These are phyloP conservation scores for Trachelus troglodyta DNA, from an alignment of 2,888 invertebrate species.

Conservation along the genomic window DNA sequence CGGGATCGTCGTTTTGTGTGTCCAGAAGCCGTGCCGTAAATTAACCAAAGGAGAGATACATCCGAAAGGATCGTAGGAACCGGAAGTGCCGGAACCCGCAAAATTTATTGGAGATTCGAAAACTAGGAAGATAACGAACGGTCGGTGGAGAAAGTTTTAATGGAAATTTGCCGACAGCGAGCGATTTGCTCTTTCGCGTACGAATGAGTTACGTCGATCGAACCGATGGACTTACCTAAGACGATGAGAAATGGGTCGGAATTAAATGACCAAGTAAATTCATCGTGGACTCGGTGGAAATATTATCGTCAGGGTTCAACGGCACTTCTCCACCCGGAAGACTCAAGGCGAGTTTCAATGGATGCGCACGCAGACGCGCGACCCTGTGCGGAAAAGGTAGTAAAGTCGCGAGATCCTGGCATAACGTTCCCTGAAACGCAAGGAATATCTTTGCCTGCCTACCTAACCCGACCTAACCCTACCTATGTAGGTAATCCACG, in stretches of 20 bases:
- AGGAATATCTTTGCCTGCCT: not conserved
- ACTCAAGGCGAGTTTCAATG: not conserved
- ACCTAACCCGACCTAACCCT: too few relatives aligned
- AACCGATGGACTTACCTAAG: not conserved
- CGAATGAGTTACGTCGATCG: not conserved
- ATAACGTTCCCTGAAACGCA: constrained; percentile 26
- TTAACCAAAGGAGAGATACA: not conserved
- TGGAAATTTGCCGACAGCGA: too few relatives aligned
- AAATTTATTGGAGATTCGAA: not conserved
- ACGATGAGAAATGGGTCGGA: not conserved
- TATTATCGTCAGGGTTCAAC: not conserved
- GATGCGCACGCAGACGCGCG: not conserved
- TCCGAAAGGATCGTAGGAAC: too few relatives aligned
- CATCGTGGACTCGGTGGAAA: not conserved
- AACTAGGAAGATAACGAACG: too few relatives aligned
- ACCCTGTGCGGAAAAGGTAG: not conserved
- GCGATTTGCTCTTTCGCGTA: too few relatives aligned
- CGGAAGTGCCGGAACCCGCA: too few relatives aligned
- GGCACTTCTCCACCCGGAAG: not conserved
- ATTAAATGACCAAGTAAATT: not conserved
- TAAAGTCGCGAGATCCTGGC: constrained; percentile 26
- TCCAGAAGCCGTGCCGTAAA: not conserved
- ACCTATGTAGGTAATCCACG: not conserved
- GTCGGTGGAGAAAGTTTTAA: not conserved
- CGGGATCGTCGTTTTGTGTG: too few relatives aligned